Percentiles rank a stretch among this genome's conserved stretches.
phyloP scores from a whole-genome alignment of 2,113 vertebrate species.

The Protomyctophum bolini region DNA sequence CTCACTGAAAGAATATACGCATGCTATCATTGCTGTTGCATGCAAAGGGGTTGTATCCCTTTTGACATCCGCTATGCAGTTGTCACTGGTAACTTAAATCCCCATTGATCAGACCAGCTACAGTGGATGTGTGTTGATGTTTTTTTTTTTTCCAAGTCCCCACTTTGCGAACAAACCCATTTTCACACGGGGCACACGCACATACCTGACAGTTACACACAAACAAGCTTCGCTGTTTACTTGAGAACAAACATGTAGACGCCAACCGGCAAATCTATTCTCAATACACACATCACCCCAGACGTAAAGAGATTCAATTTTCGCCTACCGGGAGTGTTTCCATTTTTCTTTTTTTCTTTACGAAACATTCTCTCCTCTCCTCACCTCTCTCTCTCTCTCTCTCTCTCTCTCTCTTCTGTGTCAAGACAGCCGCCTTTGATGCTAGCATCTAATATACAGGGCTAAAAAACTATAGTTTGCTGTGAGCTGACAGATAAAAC shows the following conservation, averaged over 20 bases:
- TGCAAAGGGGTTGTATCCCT: slow-evolving; percentile 66
- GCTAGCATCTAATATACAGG: slow-evolving; percentile 79
- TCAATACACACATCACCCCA: slow-evolving; percentile 80
- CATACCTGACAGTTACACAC: slow-evolving; percentile 80
- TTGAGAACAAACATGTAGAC: slow-evolving; percentile 77
- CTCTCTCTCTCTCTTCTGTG: slow-evolving; percentile 44
- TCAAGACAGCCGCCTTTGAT: slow-evolving; percentile 80
- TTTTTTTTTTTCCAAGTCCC: slow-evolving; percentile 69
- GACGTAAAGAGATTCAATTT: slow-evolving; percentile 80
- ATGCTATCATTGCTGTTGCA: slow-evolving; percentile 50
- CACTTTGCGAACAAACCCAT: slow-evolving; percentile 79
- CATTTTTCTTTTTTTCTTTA: slow-evolving; percentile 65
- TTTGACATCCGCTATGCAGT: slow-evolving; percentile 73
- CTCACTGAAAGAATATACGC: slow-evolving; percentile 62
- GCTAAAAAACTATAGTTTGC: slow-evolving; percentile 80
- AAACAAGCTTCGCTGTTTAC: slow-evolving; percentile 78
- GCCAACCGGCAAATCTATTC: slow-evolving; percentile 79
- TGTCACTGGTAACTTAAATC: slow-evolving; percentile 77
- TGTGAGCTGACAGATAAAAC: slow-evolving; percentile 81
- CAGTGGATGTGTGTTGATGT: slow-evolving; percentile 74
- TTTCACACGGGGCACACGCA: slow-evolving; percentile 75
- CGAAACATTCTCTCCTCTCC: slow-evolving; percentile 67
- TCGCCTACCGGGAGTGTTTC: slow-evolving; percentile 79
- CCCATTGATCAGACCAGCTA: slow-evolving; percentile 77
- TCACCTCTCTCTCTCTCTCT: slow-evolving; percentile 27